These are phyloP conservation scores for Neopipo cinnamomea DNA, from an alignment of 2,113 vertebrate genomes.

Conservation along the genomic window DNA sequence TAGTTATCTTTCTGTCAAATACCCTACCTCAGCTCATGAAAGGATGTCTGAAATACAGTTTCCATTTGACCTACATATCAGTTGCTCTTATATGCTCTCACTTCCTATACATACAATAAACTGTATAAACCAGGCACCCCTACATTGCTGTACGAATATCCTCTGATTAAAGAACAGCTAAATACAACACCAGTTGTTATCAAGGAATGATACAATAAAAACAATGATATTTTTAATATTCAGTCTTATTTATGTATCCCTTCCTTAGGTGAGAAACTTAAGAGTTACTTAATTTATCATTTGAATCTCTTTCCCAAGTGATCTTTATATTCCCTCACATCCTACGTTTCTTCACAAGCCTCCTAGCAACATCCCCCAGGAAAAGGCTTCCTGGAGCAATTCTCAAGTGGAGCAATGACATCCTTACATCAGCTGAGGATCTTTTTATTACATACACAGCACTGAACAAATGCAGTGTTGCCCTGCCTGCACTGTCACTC, in stretches of 20 bases:
- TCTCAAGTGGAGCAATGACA: neutral
- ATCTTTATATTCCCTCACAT: neutral
- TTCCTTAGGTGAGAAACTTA: neutral
- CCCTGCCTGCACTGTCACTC: neutral
- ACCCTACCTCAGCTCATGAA: neutral
- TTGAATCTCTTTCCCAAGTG: neutral
- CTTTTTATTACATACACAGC: neutral
- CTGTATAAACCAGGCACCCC: neutral
- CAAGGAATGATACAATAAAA: neutral
- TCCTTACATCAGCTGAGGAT: neutral
- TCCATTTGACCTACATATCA: neutral
- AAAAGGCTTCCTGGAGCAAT: neutral
- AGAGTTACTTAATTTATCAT: neutral
- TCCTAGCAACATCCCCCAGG: neutral
- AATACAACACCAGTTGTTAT: neutral
- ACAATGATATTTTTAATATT: neutral
- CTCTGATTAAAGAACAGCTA: neutral
- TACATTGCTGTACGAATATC: neutral
- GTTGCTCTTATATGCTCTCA: neutral
- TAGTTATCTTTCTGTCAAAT: neutral
- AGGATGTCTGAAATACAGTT: neutral
- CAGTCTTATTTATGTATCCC: neutral
- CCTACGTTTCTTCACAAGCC: neutral
- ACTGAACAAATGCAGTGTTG: neutral
- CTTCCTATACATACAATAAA: neutral